phyloP scores from a whole-genome alignment of 2,888 invertebrate genomes.

The Chaitophorus viminalis region DNA sequence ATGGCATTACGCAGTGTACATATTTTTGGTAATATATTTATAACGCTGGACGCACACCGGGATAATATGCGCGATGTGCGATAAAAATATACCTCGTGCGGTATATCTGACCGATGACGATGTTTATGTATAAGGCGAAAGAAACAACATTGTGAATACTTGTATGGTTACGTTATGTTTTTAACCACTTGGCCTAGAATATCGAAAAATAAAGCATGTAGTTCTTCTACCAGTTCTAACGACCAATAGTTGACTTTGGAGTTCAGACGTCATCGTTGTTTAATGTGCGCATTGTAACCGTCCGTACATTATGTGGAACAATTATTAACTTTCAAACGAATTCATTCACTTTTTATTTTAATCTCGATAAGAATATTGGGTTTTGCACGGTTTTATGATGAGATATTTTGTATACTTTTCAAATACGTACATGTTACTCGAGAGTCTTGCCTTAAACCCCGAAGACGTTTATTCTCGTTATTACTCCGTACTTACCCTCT shows the following conservation, averaged over 20 bases:
- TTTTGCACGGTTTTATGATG: too few relatives aligned
- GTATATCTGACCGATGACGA: background rate
- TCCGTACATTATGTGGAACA: too few relatives aligned
- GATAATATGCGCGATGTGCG: background rate
- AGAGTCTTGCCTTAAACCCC: background rate
- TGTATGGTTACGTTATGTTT: too few relatives aligned
- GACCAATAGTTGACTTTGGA: too few relatives aligned
- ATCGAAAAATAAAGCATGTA: too few relatives aligned
- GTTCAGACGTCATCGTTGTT: too few relatives aligned
- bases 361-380: too few relatives aligned
- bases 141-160: background rate
- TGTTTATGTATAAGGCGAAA: background rate
- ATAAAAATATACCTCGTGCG: background rate
- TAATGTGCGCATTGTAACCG: too few relatives aligned
- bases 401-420: background rate
- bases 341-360: too few relatives aligned
- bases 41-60: background rate
- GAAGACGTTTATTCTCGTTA: constrained; percentile 11
- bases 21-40: background rate
- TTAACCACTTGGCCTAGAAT: too few relatives aligned
- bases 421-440: background rate
- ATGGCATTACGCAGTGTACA: background rate
- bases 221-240: too few relatives aligned
- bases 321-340: too few relatives aligned
- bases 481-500: background rate